Evolutionary conservation across 2,888 invertebrate genomes (phyloP).

Genomic region (Sinelater perroti): DNA sequence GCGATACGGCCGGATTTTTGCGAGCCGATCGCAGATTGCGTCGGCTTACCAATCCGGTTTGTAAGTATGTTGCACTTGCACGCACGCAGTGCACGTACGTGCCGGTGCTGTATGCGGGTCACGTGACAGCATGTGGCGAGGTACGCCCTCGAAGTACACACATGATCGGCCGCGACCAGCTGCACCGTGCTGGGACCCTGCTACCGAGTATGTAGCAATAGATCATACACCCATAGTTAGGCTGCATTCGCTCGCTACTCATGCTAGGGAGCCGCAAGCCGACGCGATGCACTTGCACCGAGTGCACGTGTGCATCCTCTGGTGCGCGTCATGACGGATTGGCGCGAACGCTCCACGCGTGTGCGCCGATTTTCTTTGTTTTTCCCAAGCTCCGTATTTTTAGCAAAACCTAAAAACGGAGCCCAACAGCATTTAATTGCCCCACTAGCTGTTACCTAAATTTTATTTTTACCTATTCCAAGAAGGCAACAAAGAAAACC

Average conservation of each 20-base stretch:
- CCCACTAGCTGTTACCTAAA: too few species aligned
- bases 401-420: too few species aligned
- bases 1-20: slow-evolving; percentile 18
- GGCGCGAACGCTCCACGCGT: too few species aligned
- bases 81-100: slow-evolving; percentile 25
- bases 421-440: too few species aligned
- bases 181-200: slow-evolving; percentile 47
- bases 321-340: too few species aligned
- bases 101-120: slow-evolving; percentile 36
- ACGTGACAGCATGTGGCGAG: slow-evolving; percentile 39
- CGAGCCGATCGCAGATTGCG: slow-evolving; percentile 27
- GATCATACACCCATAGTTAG: slow-evolving; percentile 56
- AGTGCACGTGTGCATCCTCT: slow-evolving; percentile 9
- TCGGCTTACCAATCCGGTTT: slow-evolving; percentile 38
- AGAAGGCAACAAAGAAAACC: too few species aligned
- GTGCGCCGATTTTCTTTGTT: too few species aligned
- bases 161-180: slow-evolving; percentile 25
- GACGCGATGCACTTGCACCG: slow-evolving; percentile 25
- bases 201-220: slow-evolving; percentile 58
- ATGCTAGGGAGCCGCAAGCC: too few species aligned
- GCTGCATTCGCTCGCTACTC: slow-evolving; percentile 23
- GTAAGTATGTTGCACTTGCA: slow-evolving; percentile 34
- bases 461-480: too few species aligned
- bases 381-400: too few species aligned
- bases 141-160: slow-evolving; percentile 43